Evolutionary conservation across 2,888 invertebrate genomes (phyloP), one percentile per base, ranked within the genome.

Genomic region (Molorchus minor): DNA sequence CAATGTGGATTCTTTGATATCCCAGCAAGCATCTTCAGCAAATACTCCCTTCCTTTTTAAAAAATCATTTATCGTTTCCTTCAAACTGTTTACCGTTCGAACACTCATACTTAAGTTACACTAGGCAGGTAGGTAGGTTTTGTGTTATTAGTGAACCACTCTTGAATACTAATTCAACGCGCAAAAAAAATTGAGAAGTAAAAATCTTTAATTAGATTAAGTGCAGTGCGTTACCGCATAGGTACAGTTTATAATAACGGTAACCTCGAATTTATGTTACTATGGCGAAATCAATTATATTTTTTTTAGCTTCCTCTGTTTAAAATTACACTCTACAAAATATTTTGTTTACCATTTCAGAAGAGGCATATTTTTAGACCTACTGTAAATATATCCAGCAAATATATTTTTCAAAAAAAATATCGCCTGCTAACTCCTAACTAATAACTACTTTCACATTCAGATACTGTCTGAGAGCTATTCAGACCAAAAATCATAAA

Each of bases 1-100:
- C 4, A 88, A 75, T 13, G 79, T 71, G 0, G 91, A 90, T 64
- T 83, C 80, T 49, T 77, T 81, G 56, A 92, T 82, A 56, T 76
- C 82, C 90, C 91, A 91, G 71, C 82, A 81, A 36, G 75, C 71
- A 70, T 81, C 70, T 17, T 68, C 64, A 2, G 17, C 5, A 5
- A 43, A 33, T 15, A 69, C 43, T n/a, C 53, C 47, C 19, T 70
- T 59, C 44, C 58, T 64, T 38, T 64, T 54, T 30, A 73, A 55
- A 62, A 65, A 74, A 15, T 58, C 30, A n/a, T 41, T 51, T n/a
- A 74, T 66, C 7, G 66, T 30, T 35, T 38, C n/a, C 44, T 66
- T 65, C 46, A 71, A 38, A 10, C 36, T 40, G 5, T 61, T 52
- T n/a, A 60, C 57, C 5, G 52, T 65, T 60, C 69, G 36, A 15